Percentiles rank a stretch among this genome's conserved stretches.
These are phyloP conservation scores for Drosophila albomicans DNA, from an alignment of 1,140 invertebrate genomes.

Conservation along the genomic window DNA sequence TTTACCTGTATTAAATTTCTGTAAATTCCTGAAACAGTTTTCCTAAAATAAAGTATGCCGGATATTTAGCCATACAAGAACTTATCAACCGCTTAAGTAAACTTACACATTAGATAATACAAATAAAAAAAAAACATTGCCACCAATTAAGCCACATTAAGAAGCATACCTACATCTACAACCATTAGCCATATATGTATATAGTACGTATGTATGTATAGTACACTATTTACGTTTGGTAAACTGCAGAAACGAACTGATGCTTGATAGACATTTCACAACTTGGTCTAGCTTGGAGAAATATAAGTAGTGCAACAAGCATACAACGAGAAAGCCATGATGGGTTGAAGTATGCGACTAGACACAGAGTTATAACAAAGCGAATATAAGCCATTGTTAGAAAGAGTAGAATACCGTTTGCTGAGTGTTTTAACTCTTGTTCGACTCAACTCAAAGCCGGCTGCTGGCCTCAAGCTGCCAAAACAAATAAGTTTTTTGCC, in stretches of 20 bases:
- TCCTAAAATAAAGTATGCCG: too few species aligned
- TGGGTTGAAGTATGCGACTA: not conserved
- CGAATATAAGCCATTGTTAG: constrained; percentile 56
- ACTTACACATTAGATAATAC: too few species aligned
- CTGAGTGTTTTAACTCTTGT: constrained; percentile 7
- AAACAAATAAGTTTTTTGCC: constrained; percentile 46
- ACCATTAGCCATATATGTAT: not conserved
- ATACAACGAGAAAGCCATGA: not conserved
- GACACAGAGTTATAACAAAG: constrained; percentile 43
- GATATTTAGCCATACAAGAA: too few species aligned
- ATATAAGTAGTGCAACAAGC: not conserved
- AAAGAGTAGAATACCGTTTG: constrained; percentile 9
- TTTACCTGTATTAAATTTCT: too few species aligned
- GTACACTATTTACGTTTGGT: too few species aligned
- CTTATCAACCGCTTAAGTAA: too few species aligned
- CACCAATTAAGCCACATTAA: not conserved
- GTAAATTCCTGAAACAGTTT: too few species aligned
- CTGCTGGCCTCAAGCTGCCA: constrained; percentile 39
- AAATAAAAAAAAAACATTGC: too few species aligned
- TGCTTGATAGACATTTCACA: constrained; percentile 49
- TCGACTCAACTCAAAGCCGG: constrained; percentile 32
- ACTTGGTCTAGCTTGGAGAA: constrained; percentile 7
- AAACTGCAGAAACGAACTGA: constrained; percentile 23
- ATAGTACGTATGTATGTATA: too few species aligned
- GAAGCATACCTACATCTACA: not conserved